Conservation (phyloP, 2,888 invertebrate genomes). For the Drosophila anceps region DNA sequence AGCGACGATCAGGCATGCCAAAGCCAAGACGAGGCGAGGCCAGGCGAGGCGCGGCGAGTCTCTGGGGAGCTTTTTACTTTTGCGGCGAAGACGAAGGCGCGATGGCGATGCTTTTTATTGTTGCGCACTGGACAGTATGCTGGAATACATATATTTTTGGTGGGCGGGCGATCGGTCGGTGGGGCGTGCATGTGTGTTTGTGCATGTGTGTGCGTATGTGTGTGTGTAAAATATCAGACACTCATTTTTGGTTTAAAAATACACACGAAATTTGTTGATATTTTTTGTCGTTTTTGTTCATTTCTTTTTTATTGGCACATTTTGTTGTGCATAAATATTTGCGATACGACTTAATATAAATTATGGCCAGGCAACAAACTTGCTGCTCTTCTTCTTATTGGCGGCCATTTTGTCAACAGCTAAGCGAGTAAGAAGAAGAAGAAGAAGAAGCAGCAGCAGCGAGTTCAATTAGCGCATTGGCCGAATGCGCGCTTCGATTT, state of each 20-base stretch:
- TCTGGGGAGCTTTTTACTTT: slow-evolving; percentile 52
- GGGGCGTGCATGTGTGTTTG: not conserved
- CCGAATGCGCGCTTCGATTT: slow-evolving; percentile 69
- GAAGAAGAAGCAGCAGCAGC: slow-evolving; percentile 36
- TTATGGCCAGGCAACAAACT: slow-evolving; percentile 58
- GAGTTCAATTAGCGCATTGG: slow-evolving; percentile 75
- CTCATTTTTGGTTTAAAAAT: slow-evolving; percentile 56
- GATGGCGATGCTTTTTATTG: slow-evolving; percentile 29
- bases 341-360: slow-evolving; percentile 60
- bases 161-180: slow-evolving; percentile 4
- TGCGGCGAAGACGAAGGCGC: slow-evolving; percentile 20
- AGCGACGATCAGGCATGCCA: slow-evolving; percentile 5
- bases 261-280: slow-evolving; percentile 32
- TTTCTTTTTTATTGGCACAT: slow-evolving; percentile 18
- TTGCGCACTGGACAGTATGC: slow-evolving; percentile 13
- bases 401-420: slow-evolving; percentile 60
- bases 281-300: not conserved
- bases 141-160: not conserved
- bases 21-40: slow-evolving; percentile 1
- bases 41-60: slow-evolving; percentile 19
- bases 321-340: slow-evolving; percentile 61
- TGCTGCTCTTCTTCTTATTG: slow-evolving; percentile 11
- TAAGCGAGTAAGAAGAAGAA: slow-evolving; percentile 28
- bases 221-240: slow-evolving; percentile 22
- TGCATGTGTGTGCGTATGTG: not conserved